phyloP scores from a whole-genome alignment of 2,888 invertebrate species.

The Seladonia tumulorum region DNA sequence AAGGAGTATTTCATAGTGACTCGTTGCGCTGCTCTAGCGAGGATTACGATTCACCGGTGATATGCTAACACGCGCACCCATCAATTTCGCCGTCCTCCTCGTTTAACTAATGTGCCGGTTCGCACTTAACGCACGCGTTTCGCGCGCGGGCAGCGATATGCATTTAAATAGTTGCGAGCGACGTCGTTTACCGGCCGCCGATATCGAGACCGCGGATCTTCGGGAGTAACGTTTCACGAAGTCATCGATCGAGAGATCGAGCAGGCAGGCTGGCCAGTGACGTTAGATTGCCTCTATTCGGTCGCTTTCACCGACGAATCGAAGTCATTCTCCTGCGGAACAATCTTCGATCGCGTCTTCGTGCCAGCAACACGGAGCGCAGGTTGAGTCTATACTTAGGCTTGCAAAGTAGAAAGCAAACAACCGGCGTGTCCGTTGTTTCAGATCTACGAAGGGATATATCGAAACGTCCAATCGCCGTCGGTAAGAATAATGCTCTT shows the following conservation, averaged over 20 bases:
- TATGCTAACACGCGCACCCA: not conserved
- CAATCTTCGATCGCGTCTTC: conserved; percentile 12
- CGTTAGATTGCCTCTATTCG: not conserved
- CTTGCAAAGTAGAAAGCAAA: conserved; percentile 20
- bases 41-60: conserved; percentile 29
- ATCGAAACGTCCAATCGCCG: not conserved
- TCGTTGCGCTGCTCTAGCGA: conserved; percentile 15
- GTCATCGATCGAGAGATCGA: not conserved
- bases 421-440: not conserved
- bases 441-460: not conserved
- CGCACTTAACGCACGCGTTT: not conserved
- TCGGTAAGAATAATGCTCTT: not conserved
- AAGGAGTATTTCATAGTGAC: conserved; percentile 24
- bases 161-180: not conserved
- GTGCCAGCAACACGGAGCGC: not conserved
- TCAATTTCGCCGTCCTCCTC: conserved; percentile 27
- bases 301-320: conserved; percentile 17
- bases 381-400: not conserved
- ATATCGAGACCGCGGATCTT: not conserved
- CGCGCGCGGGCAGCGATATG: not conserved
- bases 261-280: not conserved
- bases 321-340: conserved; percentile 11
- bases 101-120: conserved; percentile 8
- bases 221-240: not conserved
- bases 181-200: not conserved